phyloP scores from a whole-genome alignment of 2,113 vertebrate species.

The Rana temporaria region DNA sequence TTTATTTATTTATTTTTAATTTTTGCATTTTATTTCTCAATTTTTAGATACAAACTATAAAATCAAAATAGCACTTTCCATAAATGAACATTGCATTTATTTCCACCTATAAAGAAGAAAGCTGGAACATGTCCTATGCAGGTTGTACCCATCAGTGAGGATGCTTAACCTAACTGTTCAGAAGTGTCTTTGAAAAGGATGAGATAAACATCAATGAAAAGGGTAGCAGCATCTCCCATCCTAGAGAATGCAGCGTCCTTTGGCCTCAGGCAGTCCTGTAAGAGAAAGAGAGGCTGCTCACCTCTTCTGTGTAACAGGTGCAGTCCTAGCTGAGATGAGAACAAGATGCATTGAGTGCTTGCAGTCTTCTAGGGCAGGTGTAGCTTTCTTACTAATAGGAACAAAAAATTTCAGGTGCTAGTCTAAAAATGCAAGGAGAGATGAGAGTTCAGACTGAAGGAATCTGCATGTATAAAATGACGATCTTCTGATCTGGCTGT shows the following conservation, averaged over 20 bases:
- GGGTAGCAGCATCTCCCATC: conserved; percentile 18
- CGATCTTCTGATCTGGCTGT: too few species aligned
- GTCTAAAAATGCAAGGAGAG: too few species aligned
- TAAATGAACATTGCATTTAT: neutral
- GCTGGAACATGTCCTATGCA: neutral
- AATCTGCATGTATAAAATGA: too few species aligned
- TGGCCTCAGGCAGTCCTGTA: conserved; percentile 6
- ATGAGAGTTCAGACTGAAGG: too few species aligned
- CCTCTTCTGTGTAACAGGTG: conserved; percentile 16
- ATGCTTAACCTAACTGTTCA: neutral
- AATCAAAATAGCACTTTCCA: too few species aligned
- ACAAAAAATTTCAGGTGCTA: too few species aligned
- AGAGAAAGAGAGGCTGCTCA: neutral
- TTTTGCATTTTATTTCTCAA: too few species aligned
- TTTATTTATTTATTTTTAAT: too few species aligned
- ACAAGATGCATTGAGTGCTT: neutral
- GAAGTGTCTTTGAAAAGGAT: neutral
- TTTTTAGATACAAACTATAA: too few species aligned
- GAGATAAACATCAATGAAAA: conserved; percentile 22
- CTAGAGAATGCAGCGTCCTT: conserved; percentile 4
- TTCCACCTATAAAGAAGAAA: neutral
- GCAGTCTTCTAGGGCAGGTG: neutral
- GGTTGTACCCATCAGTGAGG: neutral
- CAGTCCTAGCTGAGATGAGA: neutral
- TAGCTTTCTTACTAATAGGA: too few species aligned